Evolutionary conservation across 2,888 invertebrate genomes (phyloP), one percentile per base, ranked within the genome.

Genomic region (Heliconius hortense): DNA sequence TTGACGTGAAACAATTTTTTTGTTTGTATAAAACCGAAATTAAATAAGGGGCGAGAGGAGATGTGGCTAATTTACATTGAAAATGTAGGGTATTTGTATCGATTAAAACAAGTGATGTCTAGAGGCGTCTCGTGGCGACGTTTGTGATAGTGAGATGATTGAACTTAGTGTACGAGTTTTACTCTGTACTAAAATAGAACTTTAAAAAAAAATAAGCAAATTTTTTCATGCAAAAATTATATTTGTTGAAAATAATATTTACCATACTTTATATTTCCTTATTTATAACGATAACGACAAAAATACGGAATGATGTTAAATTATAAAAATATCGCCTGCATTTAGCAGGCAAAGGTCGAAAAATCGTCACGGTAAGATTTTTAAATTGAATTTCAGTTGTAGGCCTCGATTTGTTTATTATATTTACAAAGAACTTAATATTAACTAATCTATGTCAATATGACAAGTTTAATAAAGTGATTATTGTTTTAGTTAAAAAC

Each of bases 41-140:
- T 70, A 66, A 77, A 72, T 75, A 70, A 59, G 60, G 69, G 35
- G 24, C 63, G 66, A 31, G 31, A 26, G 74, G 74, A 69, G 77
- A 70, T 70, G 77, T 72, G 69, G 69, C 75, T 77, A 39, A 75
- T 77, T 77, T 77, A 77, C 75, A 77, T 77, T 59, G 75, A 75
- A 77, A 74, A 77, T 75, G 72, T 72, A 72, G 64, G 64, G 72
- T 62, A 73, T 73, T 39, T 74, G 35, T 74, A 72, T 74, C 71
- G 76, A 74, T 76, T 76, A 66, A 35, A 67, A 74, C 67, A 67
- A 74, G 67, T 68, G 43, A 43, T 39, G 68, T 43, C 28, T 67
- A 43, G 43, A 59, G 59, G 59, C 24, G 66, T 67, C 39, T 59
- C 73, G 26, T 39, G 59, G 67, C 56, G 59, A 43, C 56, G 39